Evolutionary conservation across 2,888 invertebrate species (phyloP).

Genomic region (Lobophora halterata): DNA sequence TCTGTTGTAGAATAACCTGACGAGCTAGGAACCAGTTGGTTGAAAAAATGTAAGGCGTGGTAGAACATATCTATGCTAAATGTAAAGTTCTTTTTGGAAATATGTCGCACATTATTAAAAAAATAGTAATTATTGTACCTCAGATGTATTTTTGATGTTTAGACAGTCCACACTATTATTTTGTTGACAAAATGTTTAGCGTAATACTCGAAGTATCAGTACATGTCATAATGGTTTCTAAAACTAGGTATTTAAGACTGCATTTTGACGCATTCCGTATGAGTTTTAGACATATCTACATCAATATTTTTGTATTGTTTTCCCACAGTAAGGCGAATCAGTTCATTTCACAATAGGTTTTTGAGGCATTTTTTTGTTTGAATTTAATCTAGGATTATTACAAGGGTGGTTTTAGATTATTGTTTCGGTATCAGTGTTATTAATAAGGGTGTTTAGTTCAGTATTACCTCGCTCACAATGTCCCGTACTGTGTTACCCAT

Average conservation of each 20-base stretch:
- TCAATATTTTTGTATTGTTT: constrained; percentile 46
- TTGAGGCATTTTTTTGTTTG: constrained; percentile 41
- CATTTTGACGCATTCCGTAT: constrained; percentile 42
- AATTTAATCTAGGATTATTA: constrained; percentile 37
- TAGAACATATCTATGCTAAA: constrained; percentile 41
- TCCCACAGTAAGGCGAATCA: constrained; percentile 27
- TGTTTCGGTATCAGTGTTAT: constrained; percentile 23
- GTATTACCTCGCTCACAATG: constrained; percentile 28
- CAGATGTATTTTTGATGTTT: constrained; percentile 52
- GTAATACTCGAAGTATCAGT: constrained; percentile 34
- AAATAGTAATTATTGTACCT: constrained; percentile 36
- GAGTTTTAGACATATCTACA: constrained; percentile 34
- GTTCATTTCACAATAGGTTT: constrained; percentile 31
- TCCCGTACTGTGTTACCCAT: constrained; percentile 28
- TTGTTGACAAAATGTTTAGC: constrained; percentile 33
- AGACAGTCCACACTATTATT: constrained; percentile 36
- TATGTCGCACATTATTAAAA: constrained; percentile 33
- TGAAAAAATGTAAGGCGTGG: constrained; percentile 24
- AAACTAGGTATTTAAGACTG: constrained; percentile 39
- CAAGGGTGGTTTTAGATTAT: constrained; percentile 37
- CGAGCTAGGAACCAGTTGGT: constrained; percentile 21
- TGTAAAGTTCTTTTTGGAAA: constrained; percentile 35
- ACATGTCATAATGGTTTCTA: constrained; percentile 37
- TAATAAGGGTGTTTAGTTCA: constrained; percentile 28
- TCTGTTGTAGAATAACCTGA: constrained; percentile 25